Evolutionary conservation across 2,113 vertebrate species (phyloP).

Genomic region (Ornithorhynchus anatinus): DNA sequence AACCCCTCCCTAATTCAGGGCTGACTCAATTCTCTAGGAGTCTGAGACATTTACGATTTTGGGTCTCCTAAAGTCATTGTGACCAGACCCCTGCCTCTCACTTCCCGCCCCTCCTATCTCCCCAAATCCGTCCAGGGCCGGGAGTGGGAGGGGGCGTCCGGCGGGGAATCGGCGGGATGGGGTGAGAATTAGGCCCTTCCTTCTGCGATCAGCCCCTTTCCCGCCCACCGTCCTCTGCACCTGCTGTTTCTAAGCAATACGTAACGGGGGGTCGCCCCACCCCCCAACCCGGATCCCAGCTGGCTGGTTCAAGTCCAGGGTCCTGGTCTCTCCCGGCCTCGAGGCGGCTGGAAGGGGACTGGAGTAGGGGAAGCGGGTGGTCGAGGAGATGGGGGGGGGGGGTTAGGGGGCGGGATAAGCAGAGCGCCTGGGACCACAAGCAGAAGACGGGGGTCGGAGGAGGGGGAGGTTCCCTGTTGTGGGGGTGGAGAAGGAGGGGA

Average conservation of each 20-base stretch:
- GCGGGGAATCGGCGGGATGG: slow-evolving; percentile 4
- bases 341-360: slow-evolving; percentile 12
- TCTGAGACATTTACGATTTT: slow-evolving; percentile 12
- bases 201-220: slow-evolving; percentile 53
- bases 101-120: background rate
- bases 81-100: slow-evolving; percentile 24
- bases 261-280: slow-evolving; percentile 54
- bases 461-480: too few species aligned
- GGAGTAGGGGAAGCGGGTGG: slow-evolving; percentile 19
- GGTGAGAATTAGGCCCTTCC: slow-evolving; percentile 34
- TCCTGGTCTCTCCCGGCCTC: slow-evolving; percentile 9
- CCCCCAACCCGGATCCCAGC: slow-evolving; percentile 59
- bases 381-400: background rate
- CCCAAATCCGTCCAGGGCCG: background rate
- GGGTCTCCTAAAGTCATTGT: slow-evolving; percentile 35
- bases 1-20: slow-evolving; percentile 20
- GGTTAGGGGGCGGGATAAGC: too few species aligned
- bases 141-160: background rate
- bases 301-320: slow-evolving; percentile 63
- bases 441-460: too few species aligned
- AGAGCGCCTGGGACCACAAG: too few species aligned
- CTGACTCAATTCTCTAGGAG: background rate
- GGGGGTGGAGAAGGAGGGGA: too few species aligned
- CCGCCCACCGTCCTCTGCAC: slow-evolving; percentile 40
- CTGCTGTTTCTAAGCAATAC: slow-evolving; percentile 69